These are phyloP conservation scores for Dermatemys mawii DNA, from an alignment of 2,113 vertebrate species.

Conservation along the genomic window DNA sequence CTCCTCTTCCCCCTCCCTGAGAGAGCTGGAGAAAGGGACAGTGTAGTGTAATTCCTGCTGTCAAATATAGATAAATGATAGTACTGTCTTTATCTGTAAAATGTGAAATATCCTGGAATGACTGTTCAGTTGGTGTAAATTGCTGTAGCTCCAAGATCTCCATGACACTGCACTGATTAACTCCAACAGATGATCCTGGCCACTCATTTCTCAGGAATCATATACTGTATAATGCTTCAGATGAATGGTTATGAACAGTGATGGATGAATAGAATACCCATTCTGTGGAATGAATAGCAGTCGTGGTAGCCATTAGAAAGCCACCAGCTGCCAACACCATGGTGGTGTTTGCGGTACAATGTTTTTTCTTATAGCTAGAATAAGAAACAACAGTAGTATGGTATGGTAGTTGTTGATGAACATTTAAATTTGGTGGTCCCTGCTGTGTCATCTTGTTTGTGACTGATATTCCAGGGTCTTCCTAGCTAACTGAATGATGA, in stretches of 20 bases:
- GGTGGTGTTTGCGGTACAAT: background rate
- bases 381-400: rapidly evolving
- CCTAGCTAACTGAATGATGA: background rate
- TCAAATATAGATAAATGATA: background rate
- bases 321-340: rapidly evolving
- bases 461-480: background rate
- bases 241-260: rapidly evolving
- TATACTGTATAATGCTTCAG: background rate
- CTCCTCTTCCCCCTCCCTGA: background rate
- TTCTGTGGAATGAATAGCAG: background rate
- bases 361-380: background rate
- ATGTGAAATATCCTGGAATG: background rate
- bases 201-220: background rate
- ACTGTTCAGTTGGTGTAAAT: background rate
- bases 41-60: background rate
- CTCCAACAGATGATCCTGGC: background rate
- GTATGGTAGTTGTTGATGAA: background rate
- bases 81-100: background rate
- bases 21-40: background rate
- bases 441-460: background rate
- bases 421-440: background rate
- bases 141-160: rapidly evolving
- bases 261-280: background rate
- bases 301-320: background rate
- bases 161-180: background rate